Base-by-base conservation (phyloP, 1,140 invertebrate genomes). In the Probaryconus sp. region DNA sequence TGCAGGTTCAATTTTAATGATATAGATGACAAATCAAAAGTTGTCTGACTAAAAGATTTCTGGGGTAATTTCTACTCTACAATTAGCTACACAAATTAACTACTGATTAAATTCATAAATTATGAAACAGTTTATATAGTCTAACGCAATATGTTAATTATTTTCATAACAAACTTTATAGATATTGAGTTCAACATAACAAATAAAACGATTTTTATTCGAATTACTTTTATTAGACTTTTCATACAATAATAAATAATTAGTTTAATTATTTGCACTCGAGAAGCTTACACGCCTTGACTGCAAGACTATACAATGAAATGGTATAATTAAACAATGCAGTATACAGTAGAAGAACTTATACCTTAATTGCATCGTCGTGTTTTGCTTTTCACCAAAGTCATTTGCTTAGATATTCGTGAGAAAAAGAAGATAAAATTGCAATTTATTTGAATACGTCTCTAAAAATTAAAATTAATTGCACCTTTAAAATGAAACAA, bases 211-310 rank as follows among this genome's bases (percentile, higher is more conserved):
- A 78, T 79, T 73, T 64, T 50, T 84, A 81, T 68, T 86, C 79
- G 69, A 69, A 83, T 80, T 78, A 85, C 76, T 81, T 86, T 88
- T 85, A 85, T 87, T 88, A 81, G 69, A 77, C 58, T 79, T 81
- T 85, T 78, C 80, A 77, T 88, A 87, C 85, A 87, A 83, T 85
- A 85, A 83, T 85, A 85, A 85, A 85, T 85, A 85, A 83, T 87
- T 84, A 85, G 80, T 61, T 70, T 33, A 55, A 71, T 42, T 68
- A 31, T 43, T 60, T 67, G 42, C 65, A 60, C 69, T 47, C 56
- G 48, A 56, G 61, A 48, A 67, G 42, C 51, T 40, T 56, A 56
- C 56, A 60, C 26, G 56, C 18, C 10, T 55, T 37, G 11, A 18
- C 38, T 64, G 33, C 31, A 64, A 60, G 53, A 58, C 63, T 65